Conservation (phyloP, 2,888 invertebrate species). For the Heliconius charithonia region DNA sequence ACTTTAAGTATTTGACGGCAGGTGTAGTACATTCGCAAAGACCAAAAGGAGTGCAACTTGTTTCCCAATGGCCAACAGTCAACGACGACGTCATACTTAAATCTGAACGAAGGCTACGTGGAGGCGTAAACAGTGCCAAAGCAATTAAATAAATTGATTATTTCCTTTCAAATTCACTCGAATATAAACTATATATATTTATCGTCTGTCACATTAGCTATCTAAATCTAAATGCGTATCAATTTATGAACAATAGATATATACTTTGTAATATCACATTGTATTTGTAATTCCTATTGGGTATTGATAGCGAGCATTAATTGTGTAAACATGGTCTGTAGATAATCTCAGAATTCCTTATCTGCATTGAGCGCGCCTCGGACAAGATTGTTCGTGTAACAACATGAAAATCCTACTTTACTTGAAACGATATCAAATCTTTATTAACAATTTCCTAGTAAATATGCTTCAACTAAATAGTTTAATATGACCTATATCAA, state of each 20-base stretch:
- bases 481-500: background rate
- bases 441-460: conserved; percentile 2
- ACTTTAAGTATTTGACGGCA: conserved; percentile 18
- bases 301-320: conserved; percentile 31
- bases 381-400: conserved; percentile 23
- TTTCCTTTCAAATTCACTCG: conserved; percentile 77
- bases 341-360: conserved; percentile 33
- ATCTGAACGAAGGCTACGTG: conserved; percentile 77
- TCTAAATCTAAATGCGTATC: conserved; percentile 46
- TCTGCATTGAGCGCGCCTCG: conserved; percentile 30
- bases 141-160: conserved; percentile 79
- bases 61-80: conserved; percentile 68
- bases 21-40: conserved; percentile 32
- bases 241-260: conserved; percentile 44
- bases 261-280: conserved; percentile 38
- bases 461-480: background rate
- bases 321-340: conserved; percentile 35
- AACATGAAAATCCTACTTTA: conserved; percentile 26
- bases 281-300: conserved; percentile 39
- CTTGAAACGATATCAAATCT: conserved; percentile 3
- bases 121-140: conserved; percentile 73
- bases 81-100: conserved; percentile 75
- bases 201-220: conserved; percentile 45
- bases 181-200: conserved; percentile 48
- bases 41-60: conserved; percentile 67